Evolutionary conservation across 2,797 vertebrate genomes (phyloP).

Genomic region (Pogoniulus pusillus): DNA sequence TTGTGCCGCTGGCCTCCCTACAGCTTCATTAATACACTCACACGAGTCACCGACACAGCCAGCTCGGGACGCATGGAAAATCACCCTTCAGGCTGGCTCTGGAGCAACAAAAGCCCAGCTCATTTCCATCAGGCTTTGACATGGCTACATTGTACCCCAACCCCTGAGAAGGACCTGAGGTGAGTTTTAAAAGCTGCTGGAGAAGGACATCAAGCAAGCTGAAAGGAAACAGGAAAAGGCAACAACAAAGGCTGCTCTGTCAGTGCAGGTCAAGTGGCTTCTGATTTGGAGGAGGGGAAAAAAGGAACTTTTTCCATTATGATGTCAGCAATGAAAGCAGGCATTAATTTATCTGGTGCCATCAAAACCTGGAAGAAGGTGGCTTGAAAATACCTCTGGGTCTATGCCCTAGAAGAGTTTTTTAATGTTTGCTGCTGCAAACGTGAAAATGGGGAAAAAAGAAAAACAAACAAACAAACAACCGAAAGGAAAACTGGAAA

Average conservation of each 20-base stretch:
- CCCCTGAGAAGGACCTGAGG: background rate
- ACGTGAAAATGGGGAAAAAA: background rate
- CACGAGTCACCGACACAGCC: background rate
- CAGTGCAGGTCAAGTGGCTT: background rate
- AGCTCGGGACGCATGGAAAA: background rate
- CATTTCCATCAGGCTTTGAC: background rate
- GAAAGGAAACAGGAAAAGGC: constrained; percentile 15
- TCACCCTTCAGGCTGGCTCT: background rate
- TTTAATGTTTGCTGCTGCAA: background rate
- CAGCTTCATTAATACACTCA: constrained; percentile 37
- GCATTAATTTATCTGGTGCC: background rate
- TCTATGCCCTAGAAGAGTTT: background rate
- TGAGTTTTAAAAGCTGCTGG: constrained; percentile 36
- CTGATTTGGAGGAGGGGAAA: background rate
- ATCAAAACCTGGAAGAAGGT: background rate
- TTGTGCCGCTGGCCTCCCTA: constrained; percentile 21
- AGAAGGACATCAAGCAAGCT: background rate
- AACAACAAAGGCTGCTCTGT: constrained; percentile 22
- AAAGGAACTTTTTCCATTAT: background rate
- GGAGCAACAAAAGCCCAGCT: background rate
- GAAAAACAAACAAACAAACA: too few relatives aligned
- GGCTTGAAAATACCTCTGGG: background rate
- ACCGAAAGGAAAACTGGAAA: background rate
- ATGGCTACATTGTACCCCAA: background rate
- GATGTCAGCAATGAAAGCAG: background rate